These are phyloP conservation scores for Drosophila leontia DNA, from an alignment of 1,140 invertebrate genomes.

Conservation along the genomic window DNA sequence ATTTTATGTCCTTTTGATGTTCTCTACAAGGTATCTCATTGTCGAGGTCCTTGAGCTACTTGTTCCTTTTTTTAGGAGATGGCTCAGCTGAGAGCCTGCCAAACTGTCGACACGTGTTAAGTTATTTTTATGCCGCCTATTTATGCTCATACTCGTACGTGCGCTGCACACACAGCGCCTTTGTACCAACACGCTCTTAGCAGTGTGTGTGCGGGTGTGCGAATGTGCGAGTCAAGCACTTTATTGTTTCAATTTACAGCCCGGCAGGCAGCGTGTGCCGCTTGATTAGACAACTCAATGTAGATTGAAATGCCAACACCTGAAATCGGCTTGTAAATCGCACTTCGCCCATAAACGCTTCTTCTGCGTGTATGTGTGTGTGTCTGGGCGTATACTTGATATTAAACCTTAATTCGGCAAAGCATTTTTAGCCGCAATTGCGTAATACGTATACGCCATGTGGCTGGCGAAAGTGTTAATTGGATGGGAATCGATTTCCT, in stretches of 20 bases:
- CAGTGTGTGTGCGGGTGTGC: conserved; percentile 4
- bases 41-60: conserved; percentile 1
- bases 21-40: conserved; percentile 2
- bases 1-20: neutral
- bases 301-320: conserved; percentile 81
- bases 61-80: conserved; percentile 15
- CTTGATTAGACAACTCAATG: conserved; percentile 82
- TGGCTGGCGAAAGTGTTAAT: conserved; percentile 20
- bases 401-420: conserved; percentile 25
- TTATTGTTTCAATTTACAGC: conserved; percentile 82
- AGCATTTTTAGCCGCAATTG: conserved; percentile 17
- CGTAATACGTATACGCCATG: conserved; percentile 24
- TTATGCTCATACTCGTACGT: conserved; percentile 75
- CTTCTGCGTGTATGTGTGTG: neutral
- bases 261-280: conserved; percentile 65
- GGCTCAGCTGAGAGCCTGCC: conserved; percentile 52
- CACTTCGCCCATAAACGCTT: conserved; percentile 42
- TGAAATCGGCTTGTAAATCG: conserved; percentile 73
- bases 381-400: conserved; percentile 14
- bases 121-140: conserved; percentile 83
- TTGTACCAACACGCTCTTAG: conserved; percentile 27
- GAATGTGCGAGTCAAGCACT: conserved; percentile 72
- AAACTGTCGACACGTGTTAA: conserved; percentile 83
- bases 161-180: conserved; percentile 52
- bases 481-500: conserved; percentile 43